Evolutionary conservation across 2,888 invertebrate genomes (phyloP).

Genomic region (Eumacrocentrus americanus): DNA sequence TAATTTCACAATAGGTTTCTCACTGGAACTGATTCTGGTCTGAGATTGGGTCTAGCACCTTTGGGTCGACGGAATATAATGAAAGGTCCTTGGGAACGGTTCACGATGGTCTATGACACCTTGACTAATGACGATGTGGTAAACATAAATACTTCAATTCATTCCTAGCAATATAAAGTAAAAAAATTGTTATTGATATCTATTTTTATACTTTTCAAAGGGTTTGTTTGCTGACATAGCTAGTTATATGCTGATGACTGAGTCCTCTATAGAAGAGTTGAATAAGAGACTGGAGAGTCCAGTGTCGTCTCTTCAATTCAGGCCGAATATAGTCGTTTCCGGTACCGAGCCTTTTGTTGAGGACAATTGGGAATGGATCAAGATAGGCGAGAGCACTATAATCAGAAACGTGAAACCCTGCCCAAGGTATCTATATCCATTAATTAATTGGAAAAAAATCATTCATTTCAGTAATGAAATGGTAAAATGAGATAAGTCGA

Average conservation of each 20-base stretch:
- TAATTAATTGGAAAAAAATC: neutral
- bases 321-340: constrained; percentile 66
- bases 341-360: constrained; percentile 63
- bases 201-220: too few relatives aligned
- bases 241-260: constrained; percentile 64
- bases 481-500: too few relatives aligned
- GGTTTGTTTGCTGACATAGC: constrained; percentile 65
- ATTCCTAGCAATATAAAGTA: neutral
- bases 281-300: constrained; percentile 61
- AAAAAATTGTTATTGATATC: neutral
- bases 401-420: constrained; percentile 66
- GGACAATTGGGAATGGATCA: constrained; percentile 67
- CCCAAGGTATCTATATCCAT: constrained; percentile 60
- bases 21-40: constrained; percentile 43
- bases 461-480: too few relatives aligned
- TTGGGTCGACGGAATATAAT: constrained; percentile 34
- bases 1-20: constrained; percentile 43
- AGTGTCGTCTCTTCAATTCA: constrained; percentile 63
- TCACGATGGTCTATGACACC: constrained; percentile 43
- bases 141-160: constrained; percentile 14
- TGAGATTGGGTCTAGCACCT: constrained; percentile 46
- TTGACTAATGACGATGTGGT: constrained; percentile 51
- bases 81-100: constrained; percentile 44
- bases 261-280: constrained; percentile 64
- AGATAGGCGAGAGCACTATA: constrained; percentile 63